These are phyloP conservation scores for Cosmia pyralina DNA, from an alignment of 2,888 invertebrate genomes.

Conservation along the genomic window DNA sequence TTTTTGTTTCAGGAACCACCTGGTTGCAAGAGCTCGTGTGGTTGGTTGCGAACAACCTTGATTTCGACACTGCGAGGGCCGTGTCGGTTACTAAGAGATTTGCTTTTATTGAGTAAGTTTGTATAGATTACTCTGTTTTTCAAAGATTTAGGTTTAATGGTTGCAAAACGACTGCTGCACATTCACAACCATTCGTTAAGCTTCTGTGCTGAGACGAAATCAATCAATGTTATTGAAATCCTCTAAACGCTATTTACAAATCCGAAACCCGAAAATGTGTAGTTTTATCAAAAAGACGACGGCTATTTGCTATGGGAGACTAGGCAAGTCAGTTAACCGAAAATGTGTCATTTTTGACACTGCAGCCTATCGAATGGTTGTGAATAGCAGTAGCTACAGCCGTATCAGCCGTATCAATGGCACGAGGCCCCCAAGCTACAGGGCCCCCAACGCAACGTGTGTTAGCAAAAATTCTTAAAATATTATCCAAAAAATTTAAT, in stretches of 20 bases:
- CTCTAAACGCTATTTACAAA: background rate
- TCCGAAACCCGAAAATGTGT: background rate
- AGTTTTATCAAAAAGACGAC: background rate
- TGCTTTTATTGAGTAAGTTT: slow-evolving; percentile 78
- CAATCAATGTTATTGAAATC: background rate
- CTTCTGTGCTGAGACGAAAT: background rate
- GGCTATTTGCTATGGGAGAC: background rate
- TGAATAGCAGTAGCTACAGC: too few species aligned
- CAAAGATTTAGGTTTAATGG: background rate
- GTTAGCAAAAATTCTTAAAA: too few species aligned
- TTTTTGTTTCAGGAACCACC: slow-evolving; percentile 89
- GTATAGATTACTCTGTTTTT: background rate
- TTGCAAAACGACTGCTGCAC: background rate
- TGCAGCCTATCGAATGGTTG: too few species aligned
- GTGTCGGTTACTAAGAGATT: slow-evolving; percentile 74
- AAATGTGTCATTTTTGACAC: too few species aligned
- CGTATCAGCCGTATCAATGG: too few species aligned
- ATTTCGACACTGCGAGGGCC: slow-evolving; percentile 90
- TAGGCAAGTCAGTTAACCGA: too few species aligned
- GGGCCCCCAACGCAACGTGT: too few species aligned
- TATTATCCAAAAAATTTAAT: too few species aligned
- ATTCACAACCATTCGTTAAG: background rate
- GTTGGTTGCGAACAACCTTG: slow-evolving; percentile 92
- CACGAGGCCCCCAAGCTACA: too few species aligned
- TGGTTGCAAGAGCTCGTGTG: slow-evolving; percentile 94